phyloP scores from a whole-genome alignment of 2,797 vertebrate species.

The Gambusia yucatana region DNA sequence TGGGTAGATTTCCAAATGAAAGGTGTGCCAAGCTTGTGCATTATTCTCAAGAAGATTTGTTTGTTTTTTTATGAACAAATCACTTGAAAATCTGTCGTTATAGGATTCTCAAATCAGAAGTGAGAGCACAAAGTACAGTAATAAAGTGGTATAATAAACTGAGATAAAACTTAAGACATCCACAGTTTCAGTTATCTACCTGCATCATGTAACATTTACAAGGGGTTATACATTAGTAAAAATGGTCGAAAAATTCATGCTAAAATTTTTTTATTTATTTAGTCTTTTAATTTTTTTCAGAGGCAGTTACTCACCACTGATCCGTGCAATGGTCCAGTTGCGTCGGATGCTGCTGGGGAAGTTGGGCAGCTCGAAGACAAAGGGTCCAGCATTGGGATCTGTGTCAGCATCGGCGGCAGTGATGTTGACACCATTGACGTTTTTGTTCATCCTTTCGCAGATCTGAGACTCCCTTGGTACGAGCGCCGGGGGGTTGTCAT shows the following conservation, averaged over 20 bases:
- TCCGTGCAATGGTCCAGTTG: constrained; percentile 93
- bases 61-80: neutral
- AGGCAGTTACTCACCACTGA: constrained; percentile 85
- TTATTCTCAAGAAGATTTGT: neutral
- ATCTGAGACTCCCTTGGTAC: constrained; percentile 92
- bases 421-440: constrained; percentile 90
- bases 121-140: neutral
- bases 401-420: constrained; percentile 89
- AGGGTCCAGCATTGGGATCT: constrained; percentile 92
- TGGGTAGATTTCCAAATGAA: neutral
- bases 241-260: neutral
- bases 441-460: constrained; percentile 88
- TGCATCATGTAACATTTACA: neutral
- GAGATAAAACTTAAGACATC: neutral
- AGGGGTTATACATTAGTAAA: neutral
- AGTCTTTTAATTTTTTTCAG: neutral
- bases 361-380: constrained; percentile 91
- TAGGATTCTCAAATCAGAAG: neutral
- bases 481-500: constrained; percentile 92
- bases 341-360: constrained; percentile 84
- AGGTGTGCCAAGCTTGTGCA: constrained; percentile 6
- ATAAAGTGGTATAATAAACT: neutral
- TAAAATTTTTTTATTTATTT: neutral
- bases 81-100: neutral
- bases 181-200: neutral